These are phyloP conservation scores for Coleophora deauratella DNA, from an alignment of 2,888 invertebrate species.

Conservation along the genomic window DNA sequence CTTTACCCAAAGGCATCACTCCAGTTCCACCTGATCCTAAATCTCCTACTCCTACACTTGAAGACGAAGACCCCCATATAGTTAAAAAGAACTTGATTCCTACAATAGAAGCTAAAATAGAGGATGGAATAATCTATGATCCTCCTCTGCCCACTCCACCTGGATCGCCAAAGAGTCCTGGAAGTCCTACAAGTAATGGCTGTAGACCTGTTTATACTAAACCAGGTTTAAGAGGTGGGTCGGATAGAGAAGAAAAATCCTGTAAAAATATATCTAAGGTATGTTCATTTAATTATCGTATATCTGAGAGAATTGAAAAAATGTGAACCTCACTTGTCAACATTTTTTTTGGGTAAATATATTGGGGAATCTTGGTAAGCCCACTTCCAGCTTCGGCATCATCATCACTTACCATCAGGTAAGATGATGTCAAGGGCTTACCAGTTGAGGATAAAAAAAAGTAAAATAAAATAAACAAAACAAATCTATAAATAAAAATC, in stretches of 20 bases:
- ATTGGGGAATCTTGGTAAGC: no score
- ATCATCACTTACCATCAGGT: no score
- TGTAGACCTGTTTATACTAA: constrained; percentile 26
- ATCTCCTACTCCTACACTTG: constrained; percentile 21
- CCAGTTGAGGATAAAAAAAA: no score
- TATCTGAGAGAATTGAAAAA: no score
- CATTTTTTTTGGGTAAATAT: no score
- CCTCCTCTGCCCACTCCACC: constrained; percentile 48
- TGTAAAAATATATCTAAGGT: constrained; percentile 26
- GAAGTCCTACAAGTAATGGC: constrained; percentile 15
- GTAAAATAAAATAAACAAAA: no score
- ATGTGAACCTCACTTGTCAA: no score
- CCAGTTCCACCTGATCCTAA: constrained; percentile 19
- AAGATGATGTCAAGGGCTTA: no score
- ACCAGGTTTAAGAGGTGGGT: constrained; percentile 26
- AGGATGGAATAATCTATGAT: constrained; percentile 43
- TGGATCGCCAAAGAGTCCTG: constrained; percentile 1
- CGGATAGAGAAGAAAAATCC: constrained; percentile 24
- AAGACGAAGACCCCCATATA: constrained; percentile 48
- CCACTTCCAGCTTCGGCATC: no score
- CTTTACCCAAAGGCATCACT: constrained; percentile 39
- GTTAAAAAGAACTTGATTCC: constrained; percentile 53
- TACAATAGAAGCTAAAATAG: constrained; percentile 46
- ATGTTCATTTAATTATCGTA: constrained; percentile 13
- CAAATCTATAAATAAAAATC: no score